Base-by-base conservation (phyloP, 2,797 vertebrate genomes). In the Sebastes dallii region DNA sequence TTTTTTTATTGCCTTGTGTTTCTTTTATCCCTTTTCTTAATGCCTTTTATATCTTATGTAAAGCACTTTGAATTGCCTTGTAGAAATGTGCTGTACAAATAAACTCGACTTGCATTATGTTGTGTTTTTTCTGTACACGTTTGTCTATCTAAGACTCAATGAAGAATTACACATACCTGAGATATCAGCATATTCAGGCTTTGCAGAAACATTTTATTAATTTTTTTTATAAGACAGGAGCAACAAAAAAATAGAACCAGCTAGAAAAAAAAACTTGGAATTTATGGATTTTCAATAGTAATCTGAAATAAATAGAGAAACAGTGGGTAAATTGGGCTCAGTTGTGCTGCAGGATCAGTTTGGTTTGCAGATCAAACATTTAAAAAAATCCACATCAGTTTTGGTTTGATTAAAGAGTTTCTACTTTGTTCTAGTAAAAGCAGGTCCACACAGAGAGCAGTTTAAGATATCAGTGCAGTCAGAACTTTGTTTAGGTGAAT, bases 221-320 rank as follows among this genome's bases (percentile, higher is more conserved):
- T 20, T 6, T 50, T 77, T 77, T 82, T 52, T 29, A 66, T n/a
- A 72, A 88, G 50, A 66, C 24, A 68, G 8, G 14, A 64, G 2
- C 46, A 25, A 55, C 6, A 46, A 54, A 72, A 42, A 22, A n/a
- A 59, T 10, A 65, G n/a, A 71, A 69, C 1, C 61, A 69, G 27
- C 16, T 24, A 42, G 1, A 66, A 18, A 62, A 46, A 39, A 34
- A 29, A 46, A 58, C 8, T 10, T 25, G 22, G 14, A 24, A 55
- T 8, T 2, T 3, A 27, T 13, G 22, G 8, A 65, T 18, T 61
- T 74, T 61, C 10, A 29, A 22, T n/a, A 78, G 20, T 61, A 80
- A 66, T 60, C 11, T 27, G 22, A 68, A 83, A 90, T 91, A 93
- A 91, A 93, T 90, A 91, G 7, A 75, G 7, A 25, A 70, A 55